phyloP scores from a whole-genome alignment of 2,888 invertebrate genomes.

The Coleophora deauratella region DNA sequence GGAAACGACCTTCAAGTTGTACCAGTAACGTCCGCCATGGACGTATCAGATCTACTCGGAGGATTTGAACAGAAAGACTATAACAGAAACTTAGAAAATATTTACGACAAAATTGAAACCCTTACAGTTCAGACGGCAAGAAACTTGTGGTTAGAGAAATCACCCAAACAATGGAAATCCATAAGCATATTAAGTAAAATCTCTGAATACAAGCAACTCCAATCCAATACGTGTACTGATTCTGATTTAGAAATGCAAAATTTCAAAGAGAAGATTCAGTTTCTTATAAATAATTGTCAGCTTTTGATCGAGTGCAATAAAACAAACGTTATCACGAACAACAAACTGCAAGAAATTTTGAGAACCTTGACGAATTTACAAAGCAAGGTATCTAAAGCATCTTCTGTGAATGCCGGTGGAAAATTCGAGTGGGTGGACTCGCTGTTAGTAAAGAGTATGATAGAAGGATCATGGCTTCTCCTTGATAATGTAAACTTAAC shows the following conservation, averaged over 20 bases:
- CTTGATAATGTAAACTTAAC: constrained; percentile 96
- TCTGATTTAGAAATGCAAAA: constrained; percentile 27
- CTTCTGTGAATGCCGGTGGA: constrained; percentile 85
- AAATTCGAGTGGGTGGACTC: constrained; percentile 96
- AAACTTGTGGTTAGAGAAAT: constrained; percentile 45
- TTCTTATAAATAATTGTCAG: constrained; percentile 38
- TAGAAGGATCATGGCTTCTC: constrained; percentile 87
- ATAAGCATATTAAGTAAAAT: constrained; percentile 43
- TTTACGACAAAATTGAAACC: constrained; percentile 73
- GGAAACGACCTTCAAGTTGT: constrained; percentile 84
- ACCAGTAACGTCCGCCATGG: constrained; percentile 92
- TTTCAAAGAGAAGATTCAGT: constrained; percentile 43
- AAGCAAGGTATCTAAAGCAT: constrained; percentile 60
- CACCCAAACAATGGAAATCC: constrained; percentile 29
- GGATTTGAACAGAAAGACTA: constrained; percentile 96
- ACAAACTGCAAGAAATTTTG: constrained; percentile 35
- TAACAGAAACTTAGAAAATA: constrained; percentile 81
- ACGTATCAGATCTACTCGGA: constrained; percentile 95
- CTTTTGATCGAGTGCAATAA: constrained; percentile 28
- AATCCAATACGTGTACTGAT: constrained; percentile 22
- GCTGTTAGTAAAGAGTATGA: constrained; percentile 86
- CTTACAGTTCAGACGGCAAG: constrained; percentile 68
- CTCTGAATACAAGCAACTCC: constrained; percentile 39
- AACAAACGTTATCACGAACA: constrained; percentile 15
- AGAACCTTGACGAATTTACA: constrained; percentile 48